Base-by-base conservation (phyloP, 2,797 vertebrate genomes). In the Spinus pinus region DNA sequence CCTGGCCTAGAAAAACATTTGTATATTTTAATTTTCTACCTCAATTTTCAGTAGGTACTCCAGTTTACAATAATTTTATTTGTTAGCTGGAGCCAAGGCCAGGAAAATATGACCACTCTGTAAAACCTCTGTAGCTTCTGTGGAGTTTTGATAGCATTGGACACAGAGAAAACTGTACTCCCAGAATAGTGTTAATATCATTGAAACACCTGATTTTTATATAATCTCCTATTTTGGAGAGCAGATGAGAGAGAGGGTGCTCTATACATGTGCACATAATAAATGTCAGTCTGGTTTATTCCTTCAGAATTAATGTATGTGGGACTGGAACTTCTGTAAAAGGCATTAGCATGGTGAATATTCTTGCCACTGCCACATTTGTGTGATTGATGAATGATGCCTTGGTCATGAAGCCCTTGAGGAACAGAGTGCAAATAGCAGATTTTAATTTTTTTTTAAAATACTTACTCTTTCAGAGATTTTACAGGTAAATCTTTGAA, bases 231-330 rank as follows among this genome's bases (percentile, higher is more conserved):
- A 22, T 46, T 83, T 91, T 70, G 47, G 41, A 77, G 80, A 84
- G 71, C 50, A 51, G 73, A 69, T 57, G 64, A 57, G 41, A 62
- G 62, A 67, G 89, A 80, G 54, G 10, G 60, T 90, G 90, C 91
- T 90, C 41, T 84, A 47, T 84, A 77, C 62, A 47, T 79, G 73
- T 79, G 89, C 95, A 95, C 79, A 56, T 86, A 92, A 91, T 96
- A 91, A 96, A 95, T 77, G 94, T 94, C 94, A 87, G 67, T 84
- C 84, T 94, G 94, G 67, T 93, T 95, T 96, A 94, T 95, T 95
- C 49, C 80, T 88, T 90, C 39, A 86, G 33, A 81, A 86, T 88
- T 81, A 88, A 91, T 88, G 66, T 70, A 56, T 67, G 24, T 93
- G 87, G 70, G 80, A 75, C 50, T 94, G 70, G 54, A 85, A 89